These are phyloP conservation scores for Coilia nasus DNA, from an alignment of 2,797 vertebrate genomes.

Conservation along the genomic window DNA sequence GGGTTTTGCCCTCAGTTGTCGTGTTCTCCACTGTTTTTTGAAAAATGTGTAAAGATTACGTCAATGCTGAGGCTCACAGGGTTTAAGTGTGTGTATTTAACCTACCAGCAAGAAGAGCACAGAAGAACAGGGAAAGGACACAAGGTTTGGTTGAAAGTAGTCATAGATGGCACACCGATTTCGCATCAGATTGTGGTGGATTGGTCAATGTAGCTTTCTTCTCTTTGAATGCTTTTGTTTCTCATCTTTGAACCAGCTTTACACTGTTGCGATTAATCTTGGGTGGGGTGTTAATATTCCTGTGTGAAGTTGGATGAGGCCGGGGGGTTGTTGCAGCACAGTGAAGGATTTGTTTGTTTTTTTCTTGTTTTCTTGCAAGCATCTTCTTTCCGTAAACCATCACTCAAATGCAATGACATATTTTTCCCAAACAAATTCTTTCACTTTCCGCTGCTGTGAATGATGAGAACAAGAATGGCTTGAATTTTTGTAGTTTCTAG, in stretches of 20 bases:
- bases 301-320: background rate
- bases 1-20: background rate
- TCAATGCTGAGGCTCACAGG: background rate
- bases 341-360: background rate
- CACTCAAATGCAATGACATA: background rate
- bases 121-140: background rate
- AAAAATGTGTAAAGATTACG: background rate
- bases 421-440: background rate
- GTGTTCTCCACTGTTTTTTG: slow-evolving; percentile 11
- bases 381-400: background rate
- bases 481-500: slow-evolving; percentile 16
- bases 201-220: slow-evolving; percentile 8
- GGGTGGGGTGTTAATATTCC: background rate
- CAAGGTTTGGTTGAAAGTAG: background rate
- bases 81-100: background rate
- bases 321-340: background rate
- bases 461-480: background rate
- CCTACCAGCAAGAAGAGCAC: background rate
- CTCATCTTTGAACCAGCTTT: background rate
- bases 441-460: background rate
- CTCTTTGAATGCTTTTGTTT: background rate
- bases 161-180: background rate
- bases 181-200: background rate
- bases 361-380: background rate
- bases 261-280: background rate